These are phyloP conservation scores for Xylota segnis DNA, from an alignment of 2,888 invertebrate genomes.

Conservation along the genomic window DNA sequence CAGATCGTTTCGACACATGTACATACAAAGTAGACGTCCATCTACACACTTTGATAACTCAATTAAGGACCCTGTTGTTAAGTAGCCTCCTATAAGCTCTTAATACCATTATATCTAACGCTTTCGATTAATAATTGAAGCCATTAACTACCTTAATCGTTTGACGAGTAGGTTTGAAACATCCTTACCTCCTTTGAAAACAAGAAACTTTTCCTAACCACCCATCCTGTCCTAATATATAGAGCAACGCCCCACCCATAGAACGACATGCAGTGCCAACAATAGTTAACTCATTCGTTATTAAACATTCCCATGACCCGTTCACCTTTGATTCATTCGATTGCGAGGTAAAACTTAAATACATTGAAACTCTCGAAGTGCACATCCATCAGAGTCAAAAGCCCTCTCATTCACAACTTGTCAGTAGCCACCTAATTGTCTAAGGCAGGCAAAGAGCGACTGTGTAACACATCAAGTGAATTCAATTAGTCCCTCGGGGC, in stretches of 20 bases:
- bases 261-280: background rate
- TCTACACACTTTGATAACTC: no score
- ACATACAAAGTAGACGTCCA: no score
- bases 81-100: no score
- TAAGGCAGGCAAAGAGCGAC: background rate
- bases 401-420: slow-evolving; percentile 2
- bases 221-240: no score
- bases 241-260: background rate
- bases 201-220: background rate
- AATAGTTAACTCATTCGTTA: slow-evolving; percentile 18
- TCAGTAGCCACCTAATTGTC: slow-evolving; percentile 7
- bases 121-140: no score
- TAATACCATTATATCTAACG: no score
- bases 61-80: no score
- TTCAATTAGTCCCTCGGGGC: slow-evolving; percentile 55
- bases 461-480: slow-evolving; percentile 36
- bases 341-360: slow-evolving; percentile 44
- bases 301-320: slow-evolving; percentile 34
- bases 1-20: no score
- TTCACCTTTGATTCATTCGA: slow-evolving; percentile 28
- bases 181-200: background rate
- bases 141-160: background rate
- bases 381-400: slow-evolving; percentile 23
- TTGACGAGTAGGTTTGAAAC: no score
- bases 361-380: slow-evolving; percentile 9